These are phyloP conservation scores for Medauroidea extradentata DNA, from an alignment of 1,140 invertebrate genomes.

Conservation along the genomic window DNA sequence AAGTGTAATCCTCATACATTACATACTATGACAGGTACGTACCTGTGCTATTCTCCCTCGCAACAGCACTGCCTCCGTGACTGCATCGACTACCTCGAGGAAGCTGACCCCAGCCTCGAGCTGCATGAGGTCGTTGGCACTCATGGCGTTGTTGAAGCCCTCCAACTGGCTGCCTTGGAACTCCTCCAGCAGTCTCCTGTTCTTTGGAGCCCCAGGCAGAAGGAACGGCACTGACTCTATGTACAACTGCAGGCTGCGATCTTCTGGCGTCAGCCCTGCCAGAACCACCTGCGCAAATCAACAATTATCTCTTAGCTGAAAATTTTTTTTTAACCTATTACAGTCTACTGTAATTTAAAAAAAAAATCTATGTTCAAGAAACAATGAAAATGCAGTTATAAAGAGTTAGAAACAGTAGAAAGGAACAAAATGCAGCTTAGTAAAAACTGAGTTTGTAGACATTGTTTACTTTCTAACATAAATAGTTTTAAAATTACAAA, in stretches of 20 bases:
- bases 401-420: too few relatives aligned
- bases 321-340: too few relatives aligned
- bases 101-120: slow-evolving; percentile 56
- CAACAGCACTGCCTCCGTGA: slow-evolving; percentile 43
- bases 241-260: slow-evolving; percentile 49
- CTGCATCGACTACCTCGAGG: slow-evolving; percentile 51
- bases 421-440: too few relatives aligned
- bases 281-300: slow-evolving; percentile 24
- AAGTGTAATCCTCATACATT: too few relatives aligned
- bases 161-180: slow-evolving; percentile 55
- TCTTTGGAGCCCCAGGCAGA: slow-evolving; percentile 59
- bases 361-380: too few relatives aligned
- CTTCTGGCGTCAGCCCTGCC: slow-evolving; percentile 20
- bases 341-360: too few relatives aligned
- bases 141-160: slow-evolving; percentile 55
- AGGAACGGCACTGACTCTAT: slow-evolving; percentile 57
- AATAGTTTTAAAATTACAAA: too few relatives aligned
- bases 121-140: slow-evolving; percentile 52
- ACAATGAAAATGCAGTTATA: too few relatives aligned
- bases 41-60: slow-evolving; percentile 50
- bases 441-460: too few relatives aligned
- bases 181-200: slow-evolving; percentile 54
- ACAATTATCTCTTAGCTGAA: too few relatives aligned
- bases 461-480: too few relatives aligned
- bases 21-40: slow-evolving; percentile 14